Percentiles rank a stretch among this genome's conserved stretches.
These are phyloP conservation scores for Lepidurus packardi DNA, from an alignment of 1,140 invertebrate genomes.

Conservation along the genomic window DNA sequence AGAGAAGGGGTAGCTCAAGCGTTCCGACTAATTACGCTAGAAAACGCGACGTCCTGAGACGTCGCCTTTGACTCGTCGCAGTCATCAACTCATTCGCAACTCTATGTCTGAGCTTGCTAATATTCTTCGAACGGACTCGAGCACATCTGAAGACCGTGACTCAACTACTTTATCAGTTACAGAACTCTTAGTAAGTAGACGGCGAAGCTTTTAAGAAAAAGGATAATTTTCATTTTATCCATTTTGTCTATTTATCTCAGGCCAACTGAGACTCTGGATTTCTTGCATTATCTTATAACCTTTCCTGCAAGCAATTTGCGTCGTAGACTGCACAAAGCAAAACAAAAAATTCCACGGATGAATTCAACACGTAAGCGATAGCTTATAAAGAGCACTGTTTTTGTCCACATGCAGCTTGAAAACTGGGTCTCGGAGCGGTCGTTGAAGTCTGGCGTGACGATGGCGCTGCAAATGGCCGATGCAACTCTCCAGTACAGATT, in stretches of 20 bases:
- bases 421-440: no score
- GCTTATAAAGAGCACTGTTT: no score
- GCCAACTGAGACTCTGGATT: no score
- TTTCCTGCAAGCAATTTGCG: no score
- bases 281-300: no score
- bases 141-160: neutral
- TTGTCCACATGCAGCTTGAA: no score
- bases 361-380: no score
- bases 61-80: neutral
- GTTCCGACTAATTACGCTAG: conserved; percentile 5
- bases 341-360: no score
- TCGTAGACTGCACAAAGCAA: no score
- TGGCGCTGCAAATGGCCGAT: no score
- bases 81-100: neutral
- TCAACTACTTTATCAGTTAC: neutral
- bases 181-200: neutral
- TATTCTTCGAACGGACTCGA: neutral
- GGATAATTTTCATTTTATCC: neutral
- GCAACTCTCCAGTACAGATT: no score
- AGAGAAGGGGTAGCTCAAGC: neutral
- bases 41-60: neutral
- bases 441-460: no score
- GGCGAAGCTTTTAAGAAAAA: neutral
- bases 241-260: neutral
- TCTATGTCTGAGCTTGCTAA: neutral